Conservation (phyloP, 1,140 invertebrate genomes). For the Drosophila truncata region DNA sequence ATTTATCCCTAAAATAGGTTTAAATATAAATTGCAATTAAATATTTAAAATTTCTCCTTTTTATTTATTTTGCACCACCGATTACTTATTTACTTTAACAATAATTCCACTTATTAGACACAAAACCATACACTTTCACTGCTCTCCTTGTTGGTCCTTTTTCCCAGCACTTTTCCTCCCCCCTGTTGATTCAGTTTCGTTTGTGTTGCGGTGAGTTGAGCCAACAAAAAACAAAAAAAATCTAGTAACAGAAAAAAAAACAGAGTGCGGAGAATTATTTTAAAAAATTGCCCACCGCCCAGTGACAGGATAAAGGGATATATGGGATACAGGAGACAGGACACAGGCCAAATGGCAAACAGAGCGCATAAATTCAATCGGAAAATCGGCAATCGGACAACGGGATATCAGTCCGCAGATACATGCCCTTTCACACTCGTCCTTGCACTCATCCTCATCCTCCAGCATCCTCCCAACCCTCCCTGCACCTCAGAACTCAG, state of each 20-base stretch:
- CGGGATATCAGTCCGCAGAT: conserved; percentile 81
- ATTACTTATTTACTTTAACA: neutral
- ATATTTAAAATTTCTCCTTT: no score
- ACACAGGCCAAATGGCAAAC: conserved; percentile 56
- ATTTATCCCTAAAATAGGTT: no score
- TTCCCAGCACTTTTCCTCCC: conserved; percentile 9
- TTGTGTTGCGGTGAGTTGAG: conserved; percentile 49
- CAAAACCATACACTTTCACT: conserved; percentile 14
- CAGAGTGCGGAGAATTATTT: conserved; percentile 40
- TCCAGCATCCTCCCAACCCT: conserved; percentile 10
- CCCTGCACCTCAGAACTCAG: neutral
- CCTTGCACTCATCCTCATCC: conserved; percentile 24
- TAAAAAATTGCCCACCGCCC: conserved; percentile 68
- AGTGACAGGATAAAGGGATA: conserved; percentile 49
- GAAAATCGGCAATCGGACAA: conserved; percentile 55
- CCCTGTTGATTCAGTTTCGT: conserved; percentile 57
- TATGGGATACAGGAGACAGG: conserved; percentile 13
- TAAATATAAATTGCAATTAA: no score
- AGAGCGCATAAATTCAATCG: conserved; percentile 65
- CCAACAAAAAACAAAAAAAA: conserved; percentile 18
- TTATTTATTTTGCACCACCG: neutral
- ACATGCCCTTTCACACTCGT: conserved; percentile 82
- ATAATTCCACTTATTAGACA: conserved; percentile 13
- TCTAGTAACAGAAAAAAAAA: conserved; percentile 18
- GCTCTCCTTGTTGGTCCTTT: neutral